Conservation (phyloP, 2,888 invertebrate genomes). For the Lydus trimaculatus region DNA sequence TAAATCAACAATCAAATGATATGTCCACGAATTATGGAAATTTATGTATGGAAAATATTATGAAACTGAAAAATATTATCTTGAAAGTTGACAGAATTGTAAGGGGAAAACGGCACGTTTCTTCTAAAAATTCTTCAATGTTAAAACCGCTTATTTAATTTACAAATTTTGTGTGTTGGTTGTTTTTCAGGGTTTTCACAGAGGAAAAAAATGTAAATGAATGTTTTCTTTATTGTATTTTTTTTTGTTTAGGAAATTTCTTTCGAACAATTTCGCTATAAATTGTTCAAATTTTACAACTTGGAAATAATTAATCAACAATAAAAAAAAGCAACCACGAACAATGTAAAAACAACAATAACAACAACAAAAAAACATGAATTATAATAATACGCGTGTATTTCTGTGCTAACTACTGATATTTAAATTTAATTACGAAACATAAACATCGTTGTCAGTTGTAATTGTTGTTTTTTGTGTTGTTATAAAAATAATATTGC, state of each 20-base stretch:
- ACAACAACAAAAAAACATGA: background rate
- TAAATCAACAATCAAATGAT: background rate
- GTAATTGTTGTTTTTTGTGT: background rate
- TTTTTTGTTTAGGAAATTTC: background rate
- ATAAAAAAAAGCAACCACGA: background rate
- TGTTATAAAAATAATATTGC: background rate
- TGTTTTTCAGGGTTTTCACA: background rate
- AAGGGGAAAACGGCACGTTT: too few species aligned
- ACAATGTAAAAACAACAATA: background rate
- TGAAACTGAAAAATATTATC: background rate
- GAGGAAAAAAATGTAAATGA: background rate
- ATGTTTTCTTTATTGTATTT: background rate
- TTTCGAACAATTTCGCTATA: background rate
- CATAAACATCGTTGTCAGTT: background rate
- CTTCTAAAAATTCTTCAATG: background rate
- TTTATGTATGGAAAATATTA: background rate
- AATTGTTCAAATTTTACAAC: background rate
- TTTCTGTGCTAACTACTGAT: slow-evolving; percentile 3
- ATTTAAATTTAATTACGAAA: slow-evolving; percentile 6
- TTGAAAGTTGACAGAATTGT: too few species aligned
- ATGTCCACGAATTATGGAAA: background rate
- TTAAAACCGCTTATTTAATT: background rate
- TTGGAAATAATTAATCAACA: background rate
- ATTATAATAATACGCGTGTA: background rate
- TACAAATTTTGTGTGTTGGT: background rate